These are phyloP conservation scores for Pandion haliaetus DNA, from an alignment of 2,113 vertebrate genomes.

Conservation along the genomic window DNA sequence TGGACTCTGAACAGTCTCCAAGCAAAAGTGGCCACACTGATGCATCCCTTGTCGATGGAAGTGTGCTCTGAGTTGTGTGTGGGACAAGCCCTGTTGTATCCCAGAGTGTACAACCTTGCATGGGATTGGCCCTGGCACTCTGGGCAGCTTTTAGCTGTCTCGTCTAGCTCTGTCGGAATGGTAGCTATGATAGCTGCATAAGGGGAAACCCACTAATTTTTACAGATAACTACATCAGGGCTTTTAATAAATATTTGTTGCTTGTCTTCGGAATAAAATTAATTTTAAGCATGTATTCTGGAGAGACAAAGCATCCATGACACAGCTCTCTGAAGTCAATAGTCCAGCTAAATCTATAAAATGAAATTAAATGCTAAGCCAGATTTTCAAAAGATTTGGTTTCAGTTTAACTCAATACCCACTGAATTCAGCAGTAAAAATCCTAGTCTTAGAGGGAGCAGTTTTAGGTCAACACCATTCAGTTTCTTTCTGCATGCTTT, in stretches of 20 bases:
- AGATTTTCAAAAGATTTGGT: not conserved
- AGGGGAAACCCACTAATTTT: not conserved
- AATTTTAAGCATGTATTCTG: not conserved
- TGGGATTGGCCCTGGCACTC: not conserved
- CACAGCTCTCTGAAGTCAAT: not conserved
- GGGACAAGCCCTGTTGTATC: not conserved
- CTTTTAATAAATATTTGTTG: not conserved
- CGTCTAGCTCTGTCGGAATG: accelerated
- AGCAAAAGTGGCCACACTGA: not conserved
- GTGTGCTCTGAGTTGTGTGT: accelerated
- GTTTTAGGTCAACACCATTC: not conserved
- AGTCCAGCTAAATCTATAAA: not conserved
- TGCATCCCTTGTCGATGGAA: not conserved
- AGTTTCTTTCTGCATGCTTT: not conserved
- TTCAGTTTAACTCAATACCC: not conserved
- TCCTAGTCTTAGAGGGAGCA: not conserved
- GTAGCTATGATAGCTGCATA: not conserved
- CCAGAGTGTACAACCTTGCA: not conserved
- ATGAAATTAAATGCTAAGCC: not conserved
- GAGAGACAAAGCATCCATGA: not conserved
- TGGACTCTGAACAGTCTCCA: not conserved
- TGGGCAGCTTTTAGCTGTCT: not conserved
- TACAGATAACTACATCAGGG: not conserved
- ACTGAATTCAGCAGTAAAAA: not conserved
- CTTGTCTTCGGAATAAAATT: not conserved